These are phyloP conservation scores for Neolamprologus falcicula DNA, from an alignment of 2,113 vertebrate species.

Conservation along the genomic window DNA sequence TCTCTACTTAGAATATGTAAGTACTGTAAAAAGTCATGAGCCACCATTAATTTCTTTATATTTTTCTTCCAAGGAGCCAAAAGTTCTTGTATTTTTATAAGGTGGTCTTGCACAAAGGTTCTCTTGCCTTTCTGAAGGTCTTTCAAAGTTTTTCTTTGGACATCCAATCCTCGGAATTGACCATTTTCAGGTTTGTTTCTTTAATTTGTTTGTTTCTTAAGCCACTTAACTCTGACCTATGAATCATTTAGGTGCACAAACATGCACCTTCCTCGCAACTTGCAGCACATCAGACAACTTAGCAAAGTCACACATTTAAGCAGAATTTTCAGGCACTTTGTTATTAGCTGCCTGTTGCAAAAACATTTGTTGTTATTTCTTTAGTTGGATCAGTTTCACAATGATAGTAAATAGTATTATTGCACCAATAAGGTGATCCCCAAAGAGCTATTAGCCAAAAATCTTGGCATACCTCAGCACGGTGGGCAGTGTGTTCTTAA, in stretches of 20 bases:
- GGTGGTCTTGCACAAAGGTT: not conserved
- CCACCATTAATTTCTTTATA: not conserved
- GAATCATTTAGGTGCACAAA: not conserved
- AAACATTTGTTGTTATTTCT: not conserved
- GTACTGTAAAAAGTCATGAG: not conserved
- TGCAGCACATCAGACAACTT: not conserved
- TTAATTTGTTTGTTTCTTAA: not conserved
- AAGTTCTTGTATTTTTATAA: not conserved
- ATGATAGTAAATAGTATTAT: not conserved
- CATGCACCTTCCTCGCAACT: not conserved
- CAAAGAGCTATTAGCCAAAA: not conserved
- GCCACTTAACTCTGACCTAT: not conserved
- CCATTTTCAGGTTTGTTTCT: not conserved
- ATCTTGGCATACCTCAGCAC: not conserved
- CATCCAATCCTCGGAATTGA: rapidly evolving
- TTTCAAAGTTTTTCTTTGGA: not conserved
- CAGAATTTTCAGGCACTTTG: not conserved
- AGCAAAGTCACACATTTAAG: not conserved
- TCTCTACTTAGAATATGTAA: not conserved
- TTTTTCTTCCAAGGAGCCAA: not conserved
- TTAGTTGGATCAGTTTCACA: not conserved
- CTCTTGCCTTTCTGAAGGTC: not conserved
- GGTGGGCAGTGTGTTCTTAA: not conserved
- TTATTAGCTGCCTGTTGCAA: not conserved
- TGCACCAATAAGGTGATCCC: not conserved